phyloP scores from a whole-genome alignment of 2,888 invertebrate species.

The Drosophila lacicola region DNA sequence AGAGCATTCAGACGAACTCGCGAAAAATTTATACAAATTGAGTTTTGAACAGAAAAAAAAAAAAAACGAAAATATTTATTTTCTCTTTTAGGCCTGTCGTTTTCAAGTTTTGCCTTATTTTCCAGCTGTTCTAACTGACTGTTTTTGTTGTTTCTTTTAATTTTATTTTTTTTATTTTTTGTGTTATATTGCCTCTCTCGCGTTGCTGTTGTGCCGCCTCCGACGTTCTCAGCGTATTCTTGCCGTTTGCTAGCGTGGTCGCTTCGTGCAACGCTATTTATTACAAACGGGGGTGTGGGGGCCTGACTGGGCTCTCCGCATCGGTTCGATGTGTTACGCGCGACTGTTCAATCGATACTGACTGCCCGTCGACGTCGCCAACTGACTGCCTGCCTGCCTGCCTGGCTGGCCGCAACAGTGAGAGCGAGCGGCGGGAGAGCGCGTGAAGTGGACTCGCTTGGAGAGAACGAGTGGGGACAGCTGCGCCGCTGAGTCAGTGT shows the following conservation, averaged over 20 bases:
- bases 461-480: constrained; percentile 29
- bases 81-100: constrained; percentile 26
- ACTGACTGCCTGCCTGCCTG: constrained; percentile 36
- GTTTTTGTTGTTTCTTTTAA: constrained; percentile 35
- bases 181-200: constrained; percentile 41
- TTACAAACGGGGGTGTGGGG: constrained; percentile 70
- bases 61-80: constrained; percentile 29
- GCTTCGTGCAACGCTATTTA: constrained; percentile 71
- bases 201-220: constrained; percentile 41
- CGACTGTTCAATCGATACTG: constrained; percentile 79
- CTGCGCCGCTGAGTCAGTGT: constrained; percentile 31
- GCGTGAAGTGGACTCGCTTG: constrained; percentile 28
- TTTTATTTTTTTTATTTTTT: constrained; percentile 22
- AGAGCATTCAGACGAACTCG: constrained; percentile 13
- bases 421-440: constrained; percentile 16
- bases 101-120: constrained; percentile 41
- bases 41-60: constrained; percentile 15
- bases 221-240: constrained; percentile 70
- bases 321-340: constrained; percentile 71
- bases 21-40: constrained; percentile 26
- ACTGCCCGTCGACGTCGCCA: constrained; percentile 49
- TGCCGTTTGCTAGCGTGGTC: constrained; percentile 71
- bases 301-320: constrained; percentile 55
- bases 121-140: constrained; percentile 61
- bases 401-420: constrained; percentile 16